phyloP scores from a whole-genome alignment of 2,113 vertebrate genomes.

The Caretta caretta region DNA sequence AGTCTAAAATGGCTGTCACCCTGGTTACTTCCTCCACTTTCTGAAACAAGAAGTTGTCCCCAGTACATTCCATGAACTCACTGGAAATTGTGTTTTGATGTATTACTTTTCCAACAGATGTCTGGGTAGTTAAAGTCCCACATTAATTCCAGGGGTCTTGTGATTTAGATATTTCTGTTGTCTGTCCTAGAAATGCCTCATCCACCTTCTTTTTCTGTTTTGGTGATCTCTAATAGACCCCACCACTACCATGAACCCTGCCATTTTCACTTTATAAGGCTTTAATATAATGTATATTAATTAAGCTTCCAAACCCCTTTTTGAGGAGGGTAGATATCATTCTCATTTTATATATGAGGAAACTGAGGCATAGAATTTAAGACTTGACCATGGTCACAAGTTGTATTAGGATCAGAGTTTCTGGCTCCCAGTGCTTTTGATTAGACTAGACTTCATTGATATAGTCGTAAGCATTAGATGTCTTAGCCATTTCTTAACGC shows the following conservation, averaged over 20 bases:
- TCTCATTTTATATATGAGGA: rapidly evolving
- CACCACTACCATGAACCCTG: background rate
- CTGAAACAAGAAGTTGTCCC: too few species aligned
- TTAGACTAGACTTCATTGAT: background rate
- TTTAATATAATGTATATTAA: conserved; percentile 3
- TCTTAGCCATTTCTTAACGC: background rate
- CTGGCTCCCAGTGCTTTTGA: background rate
- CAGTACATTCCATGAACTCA: too few species aligned
- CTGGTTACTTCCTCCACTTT: too few species aligned
- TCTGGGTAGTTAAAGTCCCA: too few species aligned
- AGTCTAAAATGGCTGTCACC: too few species aligned
- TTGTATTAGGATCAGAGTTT: background rate
- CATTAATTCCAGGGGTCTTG: too few species aligned
- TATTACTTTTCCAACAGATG: too few species aligned
- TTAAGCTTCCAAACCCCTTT: background rate
- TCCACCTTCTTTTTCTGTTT: too few species aligned
- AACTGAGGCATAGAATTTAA: background rate
- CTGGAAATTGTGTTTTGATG: too few species aligned
- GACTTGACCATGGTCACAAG: rapidly evolving
- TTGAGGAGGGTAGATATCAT: background rate
- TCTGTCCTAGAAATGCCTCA: too few species aligned
- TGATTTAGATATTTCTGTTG: too few species aligned
- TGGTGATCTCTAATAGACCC: too few species aligned
- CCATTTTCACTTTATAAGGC: background rate
- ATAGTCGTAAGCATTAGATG: background rate